Base-by-base conservation (phyloP, 2,797 vertebrate species). In the Odontamblyopus lacepedii region DNA sequence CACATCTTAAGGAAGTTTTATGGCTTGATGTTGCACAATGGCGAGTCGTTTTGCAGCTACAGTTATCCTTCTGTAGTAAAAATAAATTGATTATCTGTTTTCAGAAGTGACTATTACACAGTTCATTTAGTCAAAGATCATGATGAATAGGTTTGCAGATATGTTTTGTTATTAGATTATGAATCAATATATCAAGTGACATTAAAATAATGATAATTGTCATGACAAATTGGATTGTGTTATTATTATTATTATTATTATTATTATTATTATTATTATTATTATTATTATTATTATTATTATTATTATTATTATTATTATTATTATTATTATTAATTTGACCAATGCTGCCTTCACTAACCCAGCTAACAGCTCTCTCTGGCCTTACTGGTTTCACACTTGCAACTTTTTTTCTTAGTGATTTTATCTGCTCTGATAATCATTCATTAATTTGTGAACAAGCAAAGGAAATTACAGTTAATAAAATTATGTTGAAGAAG, bases 351-450 rank as follows among this genome's bases (percentile, higher is more conserved):
- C n/a, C n/a, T n/a, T n/a, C n/a, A n/a, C n/a, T n/a, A n/a, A n/a
- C n/a, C n/a, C n/a, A n/a, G n/a, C n/a, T n/a, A 12, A 44, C 41
- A 44, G 41, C 41, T 44, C 3, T 5, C 12, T 13, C 12, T 1
- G 13, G 41, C 41, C n/a, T n/a, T n/a, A n/a, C n/a, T n/a, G n/a
- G n/a, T n/a, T 15, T 15, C 13, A 44, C 41, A 44, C 2, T 44
- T 44, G 13, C 12, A 44, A 44, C 11, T 13, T 13, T 13, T 48
- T 48, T 48, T 15, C 13, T 48, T 44, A 44, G 12, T 11, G 12
- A 44, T 44, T 15, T 13, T 85, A 89, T 90, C 88, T 88, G 84
- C 73, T 30, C 63, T 79, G 69, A 82, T 71, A 79, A 71, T 23
- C 56, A 26, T 60, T 55, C 55, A 1, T 27, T 53, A 32, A 26